These are phyloP conservation scores for Hirtodrosophila histrioides DNA, from an alignment of 2,888 invertebrate species.

Conservation along the genomic window DNA sequence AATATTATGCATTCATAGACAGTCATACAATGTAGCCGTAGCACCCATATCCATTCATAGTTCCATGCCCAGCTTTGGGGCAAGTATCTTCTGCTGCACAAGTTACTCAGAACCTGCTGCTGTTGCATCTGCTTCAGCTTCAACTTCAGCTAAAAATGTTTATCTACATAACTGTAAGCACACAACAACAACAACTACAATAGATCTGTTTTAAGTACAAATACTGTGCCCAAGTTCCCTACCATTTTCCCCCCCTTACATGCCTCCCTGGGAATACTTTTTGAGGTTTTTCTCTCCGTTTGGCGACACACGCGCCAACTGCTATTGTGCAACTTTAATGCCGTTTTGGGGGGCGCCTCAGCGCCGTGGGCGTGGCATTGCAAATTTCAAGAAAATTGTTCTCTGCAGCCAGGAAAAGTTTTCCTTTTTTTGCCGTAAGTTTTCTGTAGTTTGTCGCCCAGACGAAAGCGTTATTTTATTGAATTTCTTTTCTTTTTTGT, in stretches of 20 bases:
- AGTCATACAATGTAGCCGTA: conserved; percentile 40
- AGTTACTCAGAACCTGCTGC: too few species aligned
- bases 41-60: too few species aligned
- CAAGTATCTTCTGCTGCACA: too few species aligned
- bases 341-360: conserved; percentile 2
- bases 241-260: neutral
- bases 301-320: conserved; percentile 52
- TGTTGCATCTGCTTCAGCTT: conserved; percentile 28
- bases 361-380: conserved; percentile 47
- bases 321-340: conserved; percentile 68
- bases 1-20: conserved; percentile 62
- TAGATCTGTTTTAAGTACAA: conserved; percentile 76
- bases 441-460: conserved; percentile 39
- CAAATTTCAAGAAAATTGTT: conserved; percentile 71
- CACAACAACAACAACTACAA: conserved; percentile 56
- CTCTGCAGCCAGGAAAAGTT: conserved; percentile 43
- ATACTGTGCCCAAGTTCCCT: conserved; percentile 49
- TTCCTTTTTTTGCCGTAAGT: conserved; percentile 17
- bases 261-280: conserved; percentile 43
- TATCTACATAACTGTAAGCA: conserved; percentile 73
- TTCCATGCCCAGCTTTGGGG: too few species aligned
- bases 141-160: conserved; percentile 59
- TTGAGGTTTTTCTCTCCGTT: conserved; percentile 54
- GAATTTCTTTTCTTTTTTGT: conserved; percentile 59
- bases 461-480: conserved; percentile 77